phyloP scores from a whole-genome alignment of 2,113 vertebrate genomes.

The Coregonus clupeaformis region DNA sequence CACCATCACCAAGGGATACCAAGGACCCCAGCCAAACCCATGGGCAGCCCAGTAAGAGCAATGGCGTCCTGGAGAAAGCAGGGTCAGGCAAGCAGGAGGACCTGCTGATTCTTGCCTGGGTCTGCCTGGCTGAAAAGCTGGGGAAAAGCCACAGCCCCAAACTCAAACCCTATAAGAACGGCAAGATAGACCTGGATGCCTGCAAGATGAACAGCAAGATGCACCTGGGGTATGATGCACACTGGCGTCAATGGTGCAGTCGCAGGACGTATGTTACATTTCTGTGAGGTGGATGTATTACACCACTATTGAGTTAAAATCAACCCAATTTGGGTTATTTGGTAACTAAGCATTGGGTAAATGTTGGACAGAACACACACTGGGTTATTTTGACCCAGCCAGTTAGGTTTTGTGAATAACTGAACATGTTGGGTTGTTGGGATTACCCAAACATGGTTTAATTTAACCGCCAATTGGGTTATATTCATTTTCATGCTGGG shows the following conservation, averaged over 20 bases:
- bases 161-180: slow-evolving; percentile 74
- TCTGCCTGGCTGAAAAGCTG: slow-evolving; percentile 59
- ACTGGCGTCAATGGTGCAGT: slow-evolving; percentile 97
- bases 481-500: too few species aligned
- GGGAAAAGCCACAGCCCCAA: slow-evolving; percentile 69
- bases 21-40: slow-evolving; percentile 42
- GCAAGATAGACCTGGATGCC: slow-evolving; percentile 77
- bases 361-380: too few species aligned
- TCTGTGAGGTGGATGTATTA: slow-evolving; percentile 71
- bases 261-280: slow-evolving; percentile 97
- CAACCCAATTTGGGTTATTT: too few species aligned
- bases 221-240: slow-evolving; percentile 85
- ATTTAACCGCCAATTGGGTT: too few species aligned
- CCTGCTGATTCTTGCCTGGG: slow-evolving; percentile 49
- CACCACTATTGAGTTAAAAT: too few species aligned
- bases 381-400: too few species aligned
- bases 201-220: slow-evolving; percentile 82
- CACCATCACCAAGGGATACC: slow-evolving; percentile 33
- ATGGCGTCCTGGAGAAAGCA: slow-evolving; percentile 72
- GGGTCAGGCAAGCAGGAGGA: slow-evolving; percentile 54
- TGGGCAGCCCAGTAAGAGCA: slow-evolving; percentile 64
- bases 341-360: too few species aligned
- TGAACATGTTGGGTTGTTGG: too few species aligned
- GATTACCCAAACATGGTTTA: too few species aligned
- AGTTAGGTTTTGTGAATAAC: too few species aligned